Percentiles rank a stretch among this genome's conserved stretches.
phyloP scores from a whole-genome alignment of 1,140 invertebrate species.

The Drosophila murphyi region DNA sequence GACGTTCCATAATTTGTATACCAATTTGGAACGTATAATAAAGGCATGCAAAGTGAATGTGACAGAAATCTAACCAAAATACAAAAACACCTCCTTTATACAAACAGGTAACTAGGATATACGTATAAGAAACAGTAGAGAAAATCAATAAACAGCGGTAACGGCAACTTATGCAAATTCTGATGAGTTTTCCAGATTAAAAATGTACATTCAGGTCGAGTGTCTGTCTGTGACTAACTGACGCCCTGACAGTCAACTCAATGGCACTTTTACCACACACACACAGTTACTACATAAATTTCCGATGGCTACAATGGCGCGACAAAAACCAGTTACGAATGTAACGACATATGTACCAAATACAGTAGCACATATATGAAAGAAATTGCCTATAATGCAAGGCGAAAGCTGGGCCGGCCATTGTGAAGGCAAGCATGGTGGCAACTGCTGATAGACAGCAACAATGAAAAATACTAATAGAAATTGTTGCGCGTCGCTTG shows the following conservation, averaged over 20 bases:
- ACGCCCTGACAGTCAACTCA: slow-evolving; percentile 45
- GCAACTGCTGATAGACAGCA: slow-evolving; percentile 44
- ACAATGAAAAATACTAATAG: slow-evolving; percentile 62
- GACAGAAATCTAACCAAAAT: background rate
- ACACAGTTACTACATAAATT: slow-evolving; percentile 47
- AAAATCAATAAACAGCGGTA: slow-evolving; percentile 54
- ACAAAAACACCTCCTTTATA: background rate
- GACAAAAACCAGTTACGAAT: slow-evolving; percentile 61
- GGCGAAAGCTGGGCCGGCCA: slow-evolving; percentile 11
- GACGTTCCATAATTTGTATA: no score
- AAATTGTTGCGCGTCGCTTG: slow-evolving; percentile 66
- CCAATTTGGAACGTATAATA: no score
- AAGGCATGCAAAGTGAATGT: background rate
- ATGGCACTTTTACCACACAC: slow-evolving; percentile 43
- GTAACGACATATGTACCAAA: slow-evolving; percentile 55
- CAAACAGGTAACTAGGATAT: slow-evolving; percentile 31
- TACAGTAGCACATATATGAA: slow-evolving; percentile 16
- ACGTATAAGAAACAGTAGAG: slow-evolving; percentile 4
- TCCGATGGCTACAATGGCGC: slow-evolving; percentile 41
- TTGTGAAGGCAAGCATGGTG: background rate
- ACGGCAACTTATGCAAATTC: slow-evolving; percentile 70
- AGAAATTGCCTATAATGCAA: slow-evolving; percentile 50
- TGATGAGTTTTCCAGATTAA: slow-evolving; percentile 77
- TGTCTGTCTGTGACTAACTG: slow-evolving; percentile 39
- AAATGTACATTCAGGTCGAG: slow-evolving; percentile 79